Conservation (phyloP, 2,113 vertebrate species). For the Psilopogon haemacephalus region DNA sequence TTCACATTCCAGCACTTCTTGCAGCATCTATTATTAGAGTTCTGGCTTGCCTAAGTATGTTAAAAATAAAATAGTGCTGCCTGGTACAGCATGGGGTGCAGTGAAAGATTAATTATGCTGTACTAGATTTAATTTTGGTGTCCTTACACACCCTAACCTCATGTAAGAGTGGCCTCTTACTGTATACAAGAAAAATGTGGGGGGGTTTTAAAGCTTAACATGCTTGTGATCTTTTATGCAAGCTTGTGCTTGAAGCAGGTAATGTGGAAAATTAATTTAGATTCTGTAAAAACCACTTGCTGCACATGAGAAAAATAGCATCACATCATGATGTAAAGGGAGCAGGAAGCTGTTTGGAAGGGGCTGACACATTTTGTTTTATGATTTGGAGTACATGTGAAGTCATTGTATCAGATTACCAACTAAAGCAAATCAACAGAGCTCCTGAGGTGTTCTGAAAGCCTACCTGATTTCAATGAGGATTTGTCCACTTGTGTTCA, state of each 20-base stretch:
- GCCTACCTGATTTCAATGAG: neutral
- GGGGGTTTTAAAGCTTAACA: neutral
- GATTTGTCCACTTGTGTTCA: neutral
- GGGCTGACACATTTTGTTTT: neutral
- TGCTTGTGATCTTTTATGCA: neutral
- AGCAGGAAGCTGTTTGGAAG: neutral
- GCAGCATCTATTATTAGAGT: conserved; percentile 5
- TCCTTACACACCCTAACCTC: neutral
- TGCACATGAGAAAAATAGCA: neutral
- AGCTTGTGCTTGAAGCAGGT: neutral
- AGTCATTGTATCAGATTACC: neutral
- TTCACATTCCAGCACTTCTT: neutral
- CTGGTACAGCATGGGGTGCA: neutral
- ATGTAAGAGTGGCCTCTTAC: neutral
- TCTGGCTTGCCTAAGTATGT: conserved; percentile 6
- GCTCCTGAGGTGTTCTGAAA: neutral
- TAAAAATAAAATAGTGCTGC: conserved; percentile 4
- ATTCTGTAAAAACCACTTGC: neutral
- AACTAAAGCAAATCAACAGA: neutral
- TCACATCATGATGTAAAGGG: neutral
- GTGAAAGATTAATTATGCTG: neutral
- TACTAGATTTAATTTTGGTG: conserved; percentile 3
- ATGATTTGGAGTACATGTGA: neutral
- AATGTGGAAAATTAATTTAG: neutral
- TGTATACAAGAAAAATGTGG: neutral